Conservation (phyloP, 2,888 invertebrate species). For the Andrena praecox region DNA sequence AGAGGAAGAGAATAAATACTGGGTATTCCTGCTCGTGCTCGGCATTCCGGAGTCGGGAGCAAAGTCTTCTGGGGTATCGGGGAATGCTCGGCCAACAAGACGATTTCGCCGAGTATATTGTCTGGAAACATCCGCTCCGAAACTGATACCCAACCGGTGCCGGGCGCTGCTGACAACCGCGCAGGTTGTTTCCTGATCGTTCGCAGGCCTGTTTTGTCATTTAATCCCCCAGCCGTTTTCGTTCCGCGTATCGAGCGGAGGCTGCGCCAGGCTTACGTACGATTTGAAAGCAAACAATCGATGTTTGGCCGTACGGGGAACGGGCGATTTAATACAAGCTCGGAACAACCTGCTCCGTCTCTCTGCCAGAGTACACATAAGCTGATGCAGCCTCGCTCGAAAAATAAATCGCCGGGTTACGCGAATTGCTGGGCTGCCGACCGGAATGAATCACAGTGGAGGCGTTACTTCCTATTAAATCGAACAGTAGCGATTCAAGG, state of each 20-base stretch:
- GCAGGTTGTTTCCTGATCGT: slow-evolving; percentile 40
- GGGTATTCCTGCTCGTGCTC: background rate
- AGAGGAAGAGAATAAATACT: too few species aligned
- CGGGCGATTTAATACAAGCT: slow-evolving; percentile 50
- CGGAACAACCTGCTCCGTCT: slow-evolving; percentile 30
- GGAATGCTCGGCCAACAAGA: slow-evolving; percentile 17
- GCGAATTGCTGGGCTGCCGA: background rate
- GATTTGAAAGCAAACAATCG: slow-evolving; percentile 58
- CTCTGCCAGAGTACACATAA: slow-evolving; percentile 7
- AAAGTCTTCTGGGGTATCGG: background rate
- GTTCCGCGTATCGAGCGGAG: slow-evolving; percentile 44
- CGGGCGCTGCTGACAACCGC: slow-evolving; percentile 34
- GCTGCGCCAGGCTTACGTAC: slow-evolving; percentile 47
- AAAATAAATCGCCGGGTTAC: slow-evolving; percentile 19
- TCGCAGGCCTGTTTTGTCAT: slow-evolving; percentile 48
- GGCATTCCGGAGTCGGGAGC: background rate
- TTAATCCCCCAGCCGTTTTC: slow-evolving; percentile 54
- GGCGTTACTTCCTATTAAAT: too few species aligned
- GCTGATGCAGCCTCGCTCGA: slow-evolving; percentile 12
- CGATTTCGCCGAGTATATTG: slow-evolving; percentile 32
- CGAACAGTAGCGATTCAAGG: background rate
- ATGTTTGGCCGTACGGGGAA: slow-evolving; percentile 39
- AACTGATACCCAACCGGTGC: slow-evolving; percentile 8
- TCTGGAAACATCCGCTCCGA: slow-evolving; percentile 42
- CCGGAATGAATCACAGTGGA: too few species aligned